phyloP scores from a whole-genome alignment of 2,113 vertebrate species.

The Chauna torquata region DNA sequence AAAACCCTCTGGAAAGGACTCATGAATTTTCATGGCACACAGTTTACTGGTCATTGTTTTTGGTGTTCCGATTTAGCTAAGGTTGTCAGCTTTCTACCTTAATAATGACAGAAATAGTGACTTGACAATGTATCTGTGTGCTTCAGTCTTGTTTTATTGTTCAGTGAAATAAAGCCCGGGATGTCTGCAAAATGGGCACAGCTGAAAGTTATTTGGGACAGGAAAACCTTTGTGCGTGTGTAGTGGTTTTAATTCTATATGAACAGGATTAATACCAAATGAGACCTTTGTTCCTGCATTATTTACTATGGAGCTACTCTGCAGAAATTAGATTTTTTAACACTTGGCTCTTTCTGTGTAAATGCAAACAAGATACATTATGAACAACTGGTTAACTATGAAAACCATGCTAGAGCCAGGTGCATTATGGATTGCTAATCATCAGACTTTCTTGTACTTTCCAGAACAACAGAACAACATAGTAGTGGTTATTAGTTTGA shows the following conservation, averaged over 20 bases:
- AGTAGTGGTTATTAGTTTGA: background rate
- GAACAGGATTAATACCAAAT: background rate
- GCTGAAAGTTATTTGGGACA: background rate
- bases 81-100: slow-evolving; percentile 12
- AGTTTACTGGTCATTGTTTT: slow-evolving; percentile 43
- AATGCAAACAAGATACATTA: background rate
- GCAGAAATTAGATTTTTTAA: background rate
- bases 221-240: background rate
- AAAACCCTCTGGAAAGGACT: background rate
- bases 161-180: slow-evolving; percentile 11
- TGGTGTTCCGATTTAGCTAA: slow-evolving; percentile 18
- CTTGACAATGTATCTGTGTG: slow-evolving; percentile 6
- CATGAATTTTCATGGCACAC: slow-evolving; percentile 32
- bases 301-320: background rate
- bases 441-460: background rate
- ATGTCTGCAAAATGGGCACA: background rate
- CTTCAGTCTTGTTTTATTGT: background rate
- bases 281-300: background rate
- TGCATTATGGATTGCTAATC: background rate
- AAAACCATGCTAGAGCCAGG: background rate
- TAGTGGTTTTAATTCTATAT: background rate
- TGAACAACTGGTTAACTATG: background rate
- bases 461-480: background rate
- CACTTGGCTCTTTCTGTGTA: background rate
- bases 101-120: slow-evolving; percentile 38